A percentile compares a stretch with the other conserved stretches of the same genome.
Evolutionary conservation across 2,113 vertebrate species (phyloP).

Genomic region (Solenodon paradoxus): DNA sequence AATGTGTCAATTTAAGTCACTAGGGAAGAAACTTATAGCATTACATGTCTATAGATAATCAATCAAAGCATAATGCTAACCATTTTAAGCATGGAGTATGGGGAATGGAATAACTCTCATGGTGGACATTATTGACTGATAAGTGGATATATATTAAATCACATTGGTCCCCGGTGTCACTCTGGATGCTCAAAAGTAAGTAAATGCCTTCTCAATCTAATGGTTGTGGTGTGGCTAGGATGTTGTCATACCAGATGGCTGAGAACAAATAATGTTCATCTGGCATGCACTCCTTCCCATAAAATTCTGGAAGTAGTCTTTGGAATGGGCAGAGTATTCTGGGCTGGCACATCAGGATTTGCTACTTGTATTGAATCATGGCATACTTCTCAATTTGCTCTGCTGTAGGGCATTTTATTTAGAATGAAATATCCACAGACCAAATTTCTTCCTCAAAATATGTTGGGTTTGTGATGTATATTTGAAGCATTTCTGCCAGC

Average conservation of each 20-base stretch:
- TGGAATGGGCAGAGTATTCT: neutral
- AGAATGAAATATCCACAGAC: neutral
- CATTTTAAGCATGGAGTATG: neutral
- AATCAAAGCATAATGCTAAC: neutral
- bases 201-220: neutral
- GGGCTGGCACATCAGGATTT: too few species aligned
- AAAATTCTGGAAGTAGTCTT: neutral
- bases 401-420: neutral
- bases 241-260: neutral
- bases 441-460: neutral
- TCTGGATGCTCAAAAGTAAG: neutral
- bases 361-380: neutral
- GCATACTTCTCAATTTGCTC: neutral
- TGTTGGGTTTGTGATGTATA: neutral
- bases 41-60: neutral
- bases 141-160: neutral
- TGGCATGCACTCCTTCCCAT: neutral
- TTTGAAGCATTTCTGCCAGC: neutral
- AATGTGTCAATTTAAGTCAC: neutral
- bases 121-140: neutral
- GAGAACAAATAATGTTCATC: neutral
- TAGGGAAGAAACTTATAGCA: neutral
- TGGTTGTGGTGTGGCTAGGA: neutral
- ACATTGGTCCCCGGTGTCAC: neutral
- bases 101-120: neutral